Base-by-base conservation (phyloP, 2,113 vertebrate species). In the Chiloscyllium plagiosum region DNA sequence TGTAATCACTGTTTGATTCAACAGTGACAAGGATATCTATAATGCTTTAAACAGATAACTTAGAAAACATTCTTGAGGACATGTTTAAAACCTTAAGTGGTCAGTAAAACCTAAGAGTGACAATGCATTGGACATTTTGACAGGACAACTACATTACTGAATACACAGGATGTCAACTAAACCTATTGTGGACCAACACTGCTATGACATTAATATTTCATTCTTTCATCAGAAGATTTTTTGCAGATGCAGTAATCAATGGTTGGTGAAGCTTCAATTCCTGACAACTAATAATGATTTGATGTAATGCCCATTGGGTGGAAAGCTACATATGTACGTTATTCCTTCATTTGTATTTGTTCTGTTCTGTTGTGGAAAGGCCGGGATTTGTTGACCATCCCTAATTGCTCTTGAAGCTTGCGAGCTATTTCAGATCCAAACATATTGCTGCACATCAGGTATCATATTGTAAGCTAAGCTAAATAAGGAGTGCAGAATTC, bases 1-100 rank as follows among this genome's bases (percentile, higher is more conserved):
- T 24, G 68, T 42, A 72, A 95, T 76, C 94, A 95, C 47, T 95
- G 69, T 52, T 72, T 72, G 94, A 95, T 95, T 95, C 94, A 76
- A 95, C 68, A 52, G 69, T 76, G 94, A 52, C 94, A 76, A 72
- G 47, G 42, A 76, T 72, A 76, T 76, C 94, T 95, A 95, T 95
- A 95, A 76, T 52, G 69, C 69, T 95, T 95, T 72, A 95, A 95
- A 47, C 69, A 52, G 94, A 76, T 72, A 70, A 52, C 70, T 72
- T 95, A 72, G 69, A 50, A 33, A 95, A 95, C 29, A 52, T 72
- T 26, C 72, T 95, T 52, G 47, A 52, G 42, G 26, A 52, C 24
- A 95, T 70, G 68, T 52, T 95, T 70, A 22, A 68, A 95, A 29
- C 42, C 66, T 52, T 95, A 52, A 72, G 68, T 29, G 42, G 5